A percentile compares a stretch with the other conserved stretches of the same genome.
Evolutionary conservation across 2,888 invertebrate species (phyloP).

Genomic region (Lepidocyrtoides sp.): DNA sequence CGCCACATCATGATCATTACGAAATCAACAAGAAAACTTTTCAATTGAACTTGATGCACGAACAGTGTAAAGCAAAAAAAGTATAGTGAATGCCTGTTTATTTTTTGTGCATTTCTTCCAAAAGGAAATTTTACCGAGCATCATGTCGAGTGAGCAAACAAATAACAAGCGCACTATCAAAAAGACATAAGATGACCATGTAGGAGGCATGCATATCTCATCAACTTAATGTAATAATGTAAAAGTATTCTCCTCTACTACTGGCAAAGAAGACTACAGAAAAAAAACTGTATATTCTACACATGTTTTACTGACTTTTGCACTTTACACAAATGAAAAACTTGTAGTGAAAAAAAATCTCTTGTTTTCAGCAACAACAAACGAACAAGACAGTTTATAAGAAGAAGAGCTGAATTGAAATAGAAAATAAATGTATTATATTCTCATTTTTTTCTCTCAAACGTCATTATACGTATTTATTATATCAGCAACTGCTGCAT

Average conservation of each 20-base stretch:
- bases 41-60: slow-evolving; percentile 29
- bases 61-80: too few relatives aligned
- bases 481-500: background rate
- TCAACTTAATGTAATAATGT: slow-evolving; percentile 33
- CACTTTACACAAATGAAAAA: slow-evolving; percentile 55
- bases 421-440: slow-evolving; percentile 10
- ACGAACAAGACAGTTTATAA: background rate
- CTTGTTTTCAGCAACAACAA: background rate
- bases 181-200: slow-evolving; percentile 74
- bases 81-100: too few relatives aligned
- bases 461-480: background rate
- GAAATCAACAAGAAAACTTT: slow-evolving; percentile 29
- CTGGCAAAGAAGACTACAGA: background rate
- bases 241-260: too few relatives aligned
- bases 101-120: too few relatives aligned
- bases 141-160: slow-evolving; percentile 65
- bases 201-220: slow-evolving; percentile 59
- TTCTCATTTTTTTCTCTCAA: slow-evolving; percentile 10
- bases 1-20: slow-evolving; percentile 32
- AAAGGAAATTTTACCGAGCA: too few relatives aligned
- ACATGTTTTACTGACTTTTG: slow-evolving; percentile 74
- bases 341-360: slow-evolving; percentile 13
- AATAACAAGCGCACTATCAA: slow-evolving; percentile 75
- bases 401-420: background rate
- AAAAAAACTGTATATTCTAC: slow-evolving; percentile 45